Evolutionary conservation across 2,113 vertebrate genomes (phyloP), one percentile per base, ranked within the genome.

Genomic region (Chaenocephalus aceratus): DNA sequence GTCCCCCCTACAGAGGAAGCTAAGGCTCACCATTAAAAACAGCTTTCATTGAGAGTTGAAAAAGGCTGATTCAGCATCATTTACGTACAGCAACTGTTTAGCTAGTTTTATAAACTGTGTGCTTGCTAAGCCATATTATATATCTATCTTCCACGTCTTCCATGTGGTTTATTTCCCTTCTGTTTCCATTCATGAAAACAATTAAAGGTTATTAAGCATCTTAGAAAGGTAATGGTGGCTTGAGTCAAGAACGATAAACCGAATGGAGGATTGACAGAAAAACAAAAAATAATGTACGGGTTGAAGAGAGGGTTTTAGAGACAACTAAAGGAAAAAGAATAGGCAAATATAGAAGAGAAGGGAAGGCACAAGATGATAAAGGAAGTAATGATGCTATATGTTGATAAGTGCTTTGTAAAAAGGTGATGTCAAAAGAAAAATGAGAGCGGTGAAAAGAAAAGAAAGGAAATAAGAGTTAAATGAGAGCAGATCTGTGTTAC

Each of bases 131-230:
- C 41, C 56, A 30, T 10, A 11, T 26, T 30, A n/a, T 60, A 48
- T 52, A 23, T 26, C 15, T 56, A 49, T 23, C 9, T 53, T 45
- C 6, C 9, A 6, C 7, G 0, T 75, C 23, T 70, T 67, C 56
- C 1, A 15, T 62, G 18, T 68, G 57, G 21, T 1, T 6, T 16
- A 34, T 60, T 65, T 12, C 10, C 11, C 2, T 44, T 56, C 44
- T 49, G 52, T 68, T 56, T 49, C 62, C 36, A 41, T 64, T 80
- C 46, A 52, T 68, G 56, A 72, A 88, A 86, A 80, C 56, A 77
- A 67, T 73, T 59, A 76, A 8, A 57, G 60, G 52, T 21, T 62
- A 72, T 70, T 59, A 72, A 72, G 41, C 72, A 41, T 14, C 23
- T 51, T 63, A 54, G 49, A 75, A 41, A 61, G 60, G 69, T 84